Base-by-base conservation (phyloP, 1,140 invertebrate species). In the Andricus grossulariae region DNA sequence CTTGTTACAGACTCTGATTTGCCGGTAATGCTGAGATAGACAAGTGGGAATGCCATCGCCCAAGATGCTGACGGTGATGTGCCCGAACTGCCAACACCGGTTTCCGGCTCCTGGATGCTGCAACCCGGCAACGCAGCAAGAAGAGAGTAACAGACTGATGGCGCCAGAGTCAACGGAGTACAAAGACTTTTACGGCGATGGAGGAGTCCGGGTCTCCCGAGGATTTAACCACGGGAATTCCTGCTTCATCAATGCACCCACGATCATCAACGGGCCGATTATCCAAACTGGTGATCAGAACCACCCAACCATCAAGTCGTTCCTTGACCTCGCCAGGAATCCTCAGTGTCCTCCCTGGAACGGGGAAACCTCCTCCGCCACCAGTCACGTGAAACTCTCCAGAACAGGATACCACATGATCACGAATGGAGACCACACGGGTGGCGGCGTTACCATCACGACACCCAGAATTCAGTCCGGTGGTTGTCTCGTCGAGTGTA, bases 81-180 rank as follows among this genome's bases (percentile, higher is more conserved):
- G 94, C 85, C 94, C 94, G 66, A 94, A 94, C 86, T 94, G 94
- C 90, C 93, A 92, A 83, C 93, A 94, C 86, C 89, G 91, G 25
- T 93, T 93, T 86, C 88, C 90, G 52, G 84, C 85, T 25, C 75
- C 85, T 11, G 88, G 85, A 49, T 88, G 87, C 79, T 88, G 88
- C 75, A 76, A 25, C 72, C 45, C 71, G 25, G n/a, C 72, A 49
- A 21, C 45, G 21, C 49, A 19, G 50, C 45, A 72, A 51, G 50
- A 72, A 21, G 50, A 72, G 71, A 52, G 13, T n/a, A 66, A 39
- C 72, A 73, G 70, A 78, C 51, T 50, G 25, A 82, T 16, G 75
- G 74, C 11, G 50, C 76, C 49, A 5, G 50, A 21, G 71, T 75
- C 49, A 60, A 73, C 80, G 19, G 54, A 16, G 8, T 7, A 16